Percentiles rank a stretch among this genome's conserved stretches.
These are phyloP conservation scores for Mastomys coucha DNA, from an alignment of 2,113 vertebrate genomes.

Conservation along the genomic window DNA sequence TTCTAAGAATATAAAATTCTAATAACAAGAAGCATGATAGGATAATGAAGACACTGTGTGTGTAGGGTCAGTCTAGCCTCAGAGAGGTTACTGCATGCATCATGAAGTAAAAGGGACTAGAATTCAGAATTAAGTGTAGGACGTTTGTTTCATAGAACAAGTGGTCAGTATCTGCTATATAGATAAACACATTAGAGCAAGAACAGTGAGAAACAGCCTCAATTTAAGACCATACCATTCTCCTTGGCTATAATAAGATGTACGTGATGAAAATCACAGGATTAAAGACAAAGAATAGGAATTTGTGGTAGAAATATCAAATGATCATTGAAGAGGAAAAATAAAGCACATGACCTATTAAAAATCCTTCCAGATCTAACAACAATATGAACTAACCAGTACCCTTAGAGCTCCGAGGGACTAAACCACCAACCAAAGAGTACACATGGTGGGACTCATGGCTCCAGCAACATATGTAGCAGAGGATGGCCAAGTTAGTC, in stretches of 20 bases:
- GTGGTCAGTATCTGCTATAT: neutral
- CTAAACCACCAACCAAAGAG: too few relatives aligned
- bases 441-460: too few relatives aligned
- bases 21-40: neutral
- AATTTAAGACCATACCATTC: constrained; percentile 16
- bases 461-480: too few relatives aligned
- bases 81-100: neutral
- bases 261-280: neutral
- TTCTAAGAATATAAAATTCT: neutral
- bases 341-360: neutral
- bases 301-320: neutral
- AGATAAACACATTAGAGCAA: neutral
- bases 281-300: constrained; percentile 40
- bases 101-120: neutral
- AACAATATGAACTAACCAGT: too few relatives aligned
- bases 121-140: neutral
- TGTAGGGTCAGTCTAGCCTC: neutral
- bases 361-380: neutral
- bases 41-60: neutral
- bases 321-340: neutral
- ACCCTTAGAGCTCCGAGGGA: too few relatives aligned
- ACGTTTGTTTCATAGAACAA: constrained; percentile 27
- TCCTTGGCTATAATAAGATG: constrained; percentile 39
- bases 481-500: too few relatives aligned
- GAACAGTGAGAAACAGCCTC: neutral